Evolutionary conservation across 2,888 invertebrate genomes (phyloP).

Genomic region (Rhimphoctona megacephalus): DNA sequence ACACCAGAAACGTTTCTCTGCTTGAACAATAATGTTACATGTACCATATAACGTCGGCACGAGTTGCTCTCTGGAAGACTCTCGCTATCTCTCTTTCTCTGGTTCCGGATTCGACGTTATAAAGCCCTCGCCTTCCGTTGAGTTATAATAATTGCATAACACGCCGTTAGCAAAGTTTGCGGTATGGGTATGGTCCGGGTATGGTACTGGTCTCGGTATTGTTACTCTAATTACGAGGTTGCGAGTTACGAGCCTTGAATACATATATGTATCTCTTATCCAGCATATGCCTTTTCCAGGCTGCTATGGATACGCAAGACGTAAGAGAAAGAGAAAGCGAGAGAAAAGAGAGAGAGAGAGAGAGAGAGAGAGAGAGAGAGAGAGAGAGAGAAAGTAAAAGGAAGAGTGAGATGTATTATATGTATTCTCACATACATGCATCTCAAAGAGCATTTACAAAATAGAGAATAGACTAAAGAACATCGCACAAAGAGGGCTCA

Average conservation of each 20-base stretch:
- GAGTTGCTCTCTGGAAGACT: slow-evolving; percentile 30
- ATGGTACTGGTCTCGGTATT: slow-evolving; percentile 69
- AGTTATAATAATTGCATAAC: slow-evolving; percentile 77
- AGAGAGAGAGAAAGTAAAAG: slow-evolving; percentile 47
- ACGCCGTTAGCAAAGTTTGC: slow-evolving; percentile 74
- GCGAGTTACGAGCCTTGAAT: slow-evolving; percentile 62
- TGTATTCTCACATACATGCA: slow-evolving; percentile 38
- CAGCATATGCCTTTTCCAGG: slow-evolving; percentile 37
- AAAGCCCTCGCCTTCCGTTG: slow-evolving; percentile 65
- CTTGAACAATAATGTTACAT: slow-evolving; percentile 55
- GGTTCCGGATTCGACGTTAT: slow-evolving; percentile 71
- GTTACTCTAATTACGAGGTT: slow-evolving; percentile 77
- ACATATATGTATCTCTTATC: slow-evolving; percentile 37
- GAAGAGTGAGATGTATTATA: slow-evolving; percentile 45
- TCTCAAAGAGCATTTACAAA: slow-evolving; percentile 35
- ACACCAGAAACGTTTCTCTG: slow-evolving; percentile 25
- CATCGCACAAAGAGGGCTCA: slow-evolving; percentile 11
- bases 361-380: slow-evolving; percentile 22
- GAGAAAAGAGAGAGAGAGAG: slow-evolving; percentile 21
- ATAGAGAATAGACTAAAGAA: slow-evolving; percentile 20
- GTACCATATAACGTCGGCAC: slow-evolving; percentile 27
- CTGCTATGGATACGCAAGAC: slow-evolving; percentile 8
- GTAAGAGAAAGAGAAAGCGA: slow-evolving; percentile 27
- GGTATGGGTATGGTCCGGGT: slow-evolving; percentile 58
- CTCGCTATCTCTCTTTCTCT: slow-evolving; percentile 12